Conservation (phyloP, 1,140 invertebrate species). For the Diachasma alloeum region DNA sequence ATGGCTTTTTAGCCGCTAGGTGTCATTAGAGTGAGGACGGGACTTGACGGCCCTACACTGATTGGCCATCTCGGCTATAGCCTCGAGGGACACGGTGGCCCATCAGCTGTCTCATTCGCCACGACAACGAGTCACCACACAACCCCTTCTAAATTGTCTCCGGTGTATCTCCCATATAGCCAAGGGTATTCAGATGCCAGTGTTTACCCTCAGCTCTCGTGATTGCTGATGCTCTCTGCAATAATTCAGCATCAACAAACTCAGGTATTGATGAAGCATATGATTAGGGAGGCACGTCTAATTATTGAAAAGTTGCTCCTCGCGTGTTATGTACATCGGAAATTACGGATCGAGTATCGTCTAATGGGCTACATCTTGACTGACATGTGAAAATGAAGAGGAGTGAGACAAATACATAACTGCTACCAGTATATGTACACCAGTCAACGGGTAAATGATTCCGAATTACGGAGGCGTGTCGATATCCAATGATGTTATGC, state of each 20-base stretch:
- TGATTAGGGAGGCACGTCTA: neutral
- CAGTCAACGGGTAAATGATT: slow-evolving; percentile 60
- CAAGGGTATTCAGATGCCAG: neutral
- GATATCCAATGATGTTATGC: slow-evolving; percentile 47
- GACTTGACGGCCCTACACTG: slow-evolving; percentile 50
- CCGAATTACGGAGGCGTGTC: slow-evolving; percentile 63
- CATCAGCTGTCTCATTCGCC: slow-evolving; percentile 61
- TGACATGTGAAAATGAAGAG: slow-evolving; percentile 1
- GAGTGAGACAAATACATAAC: neutral
- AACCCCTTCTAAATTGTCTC: neutral
- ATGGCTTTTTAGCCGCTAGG: slow-evolving; percentile 62
- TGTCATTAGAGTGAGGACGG: slow-evolving; percentile 60
- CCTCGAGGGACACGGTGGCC: slow-evolving; percentile 53
- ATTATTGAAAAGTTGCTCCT: slow-evolving; percentile 14
- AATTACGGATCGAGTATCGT: neutral
- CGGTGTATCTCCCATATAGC: neutral
- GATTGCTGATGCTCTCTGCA: neutral
- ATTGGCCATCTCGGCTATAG: slow-evolving; percentile 58
- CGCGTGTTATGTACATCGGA: neutral
- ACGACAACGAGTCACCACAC: slow-evolving; percentile 24
- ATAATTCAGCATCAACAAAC: neutral
- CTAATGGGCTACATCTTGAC: neutral
- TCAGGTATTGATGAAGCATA: neutral
- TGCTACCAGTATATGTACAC: neutral
- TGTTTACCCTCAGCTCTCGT: neutral